Evolutionary conservation across 2,888 invertebrate genomes (phyloP).

Genomic region (Perdita meconis): DNA sequence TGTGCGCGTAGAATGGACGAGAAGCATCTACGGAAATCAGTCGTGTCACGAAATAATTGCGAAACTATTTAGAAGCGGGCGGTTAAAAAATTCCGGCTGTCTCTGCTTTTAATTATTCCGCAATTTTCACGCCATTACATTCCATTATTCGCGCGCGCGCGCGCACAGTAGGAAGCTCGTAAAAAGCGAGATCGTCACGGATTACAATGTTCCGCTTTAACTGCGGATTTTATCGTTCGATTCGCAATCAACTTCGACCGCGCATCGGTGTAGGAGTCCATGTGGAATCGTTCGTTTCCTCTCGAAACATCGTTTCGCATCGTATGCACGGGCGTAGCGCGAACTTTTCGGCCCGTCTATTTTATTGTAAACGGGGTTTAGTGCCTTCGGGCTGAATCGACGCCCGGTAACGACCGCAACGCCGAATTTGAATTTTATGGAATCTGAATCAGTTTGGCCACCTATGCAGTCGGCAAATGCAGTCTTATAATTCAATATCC

Average conservation of each 20-base stretch:
- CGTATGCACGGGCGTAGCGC: conserved; percentile 56
- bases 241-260: conserved; percentile 52
- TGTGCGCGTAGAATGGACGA: neutral
- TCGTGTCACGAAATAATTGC: conserved; percentile 49
- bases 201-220: conserved; percentile 41
- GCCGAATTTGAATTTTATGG: conserved; percentile 23
- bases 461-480: conserved; percentile 4
- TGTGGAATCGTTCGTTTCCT: conserved; percentile 40
- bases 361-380: conserved; percentile 71
- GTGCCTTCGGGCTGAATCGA: conserved; percentile 32
- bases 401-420: conserved; percentile 4
- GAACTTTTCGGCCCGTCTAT: conserved; percentile 66
- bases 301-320: conserved; percentile 30
- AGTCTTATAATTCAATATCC: conserved; percentile 5
- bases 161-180: conserved; percentile 2
- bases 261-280: conserved; percentile 36
- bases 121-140: conserved; percentile 45
- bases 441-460: conserved; percentile 6
- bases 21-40: conserved; percentile 16
- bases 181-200: conserved; percentile 38
- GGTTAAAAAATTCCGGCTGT: conserved; percentile 34
- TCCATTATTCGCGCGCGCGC: conserved; percentile 30
- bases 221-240: conserved; percentile 50
- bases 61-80: conserved; percentile 34
- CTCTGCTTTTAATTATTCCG: conserved; percentile 61